Conservation (phyloP, 2,797 vertebrate genomes). For the Austrolebias charrua region DNA sequence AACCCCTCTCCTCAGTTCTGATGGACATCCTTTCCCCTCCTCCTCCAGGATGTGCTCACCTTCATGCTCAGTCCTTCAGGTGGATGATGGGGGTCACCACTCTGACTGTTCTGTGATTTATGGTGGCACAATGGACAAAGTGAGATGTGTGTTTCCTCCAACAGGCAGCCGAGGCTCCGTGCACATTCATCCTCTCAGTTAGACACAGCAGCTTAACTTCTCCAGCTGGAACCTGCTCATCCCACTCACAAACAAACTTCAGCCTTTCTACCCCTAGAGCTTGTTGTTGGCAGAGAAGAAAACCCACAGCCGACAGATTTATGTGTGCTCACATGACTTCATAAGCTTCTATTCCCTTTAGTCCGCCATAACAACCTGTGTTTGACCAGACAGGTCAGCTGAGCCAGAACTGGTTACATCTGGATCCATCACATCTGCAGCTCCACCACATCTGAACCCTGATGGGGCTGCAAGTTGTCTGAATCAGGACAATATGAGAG, state of each 20-base stretch:
- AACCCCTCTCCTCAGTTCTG: conserved; percentile 48
- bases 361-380: conserved; percentile 5
- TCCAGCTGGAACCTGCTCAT: conserved; percentile 33
- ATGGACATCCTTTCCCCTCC: conserved; percentile 30
- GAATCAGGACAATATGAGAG: conserved; percentile 7
- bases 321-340: conserved; percentile 37
- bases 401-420: too few relatives aligned
- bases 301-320: conserved; percentile 37
- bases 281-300: conserved; percentile 36
- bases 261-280: conserved; percentile 28
- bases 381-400: too few relatives aligned
- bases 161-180: conserved; percentile 3
- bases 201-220: conserved; percentile 13
- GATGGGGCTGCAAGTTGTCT: too few relatives aligned
- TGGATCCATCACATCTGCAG: too few relatives aligned
- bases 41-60: conserved; percentile 13
- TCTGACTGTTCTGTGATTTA: background rate
- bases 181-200: conserved; percentile 12
- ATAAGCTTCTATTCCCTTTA: conserved; percentile 24
- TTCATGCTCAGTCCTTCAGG: conserved; percentile 25
- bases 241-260: conserved; percentile 50
- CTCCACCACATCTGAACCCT: too few relatives aligned
- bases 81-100: conserved; percentile 5
- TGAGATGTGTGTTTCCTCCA: conserved; percentile 1
- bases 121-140: background rate